Evolutionary conservation across 2,888 invertebrate genomes (phyloP).

Genomic region (Drosophila mimica): DNA sequence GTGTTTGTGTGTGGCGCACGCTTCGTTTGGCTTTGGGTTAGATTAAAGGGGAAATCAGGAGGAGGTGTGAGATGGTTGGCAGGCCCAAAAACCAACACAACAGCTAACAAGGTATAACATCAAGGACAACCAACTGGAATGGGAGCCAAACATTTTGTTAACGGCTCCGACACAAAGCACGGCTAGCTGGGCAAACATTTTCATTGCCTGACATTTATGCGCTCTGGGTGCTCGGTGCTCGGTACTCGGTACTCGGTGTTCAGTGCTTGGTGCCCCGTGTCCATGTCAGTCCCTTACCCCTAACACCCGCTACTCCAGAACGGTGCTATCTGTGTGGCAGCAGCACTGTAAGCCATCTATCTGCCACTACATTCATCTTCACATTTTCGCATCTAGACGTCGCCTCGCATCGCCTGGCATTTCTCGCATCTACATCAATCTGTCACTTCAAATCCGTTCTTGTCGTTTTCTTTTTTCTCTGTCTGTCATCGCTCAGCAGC

Average conservation of each 20-base stretch:
- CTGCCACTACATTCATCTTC: slow-evolving; percentile 55
- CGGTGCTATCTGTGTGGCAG: background rate
- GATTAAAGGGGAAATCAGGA: background rate
- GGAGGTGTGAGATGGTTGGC: background rate
- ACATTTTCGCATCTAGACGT: slow-evolving; percentile 21
- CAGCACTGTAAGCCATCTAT: slow-evolving; percentile 51
- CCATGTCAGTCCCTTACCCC: background rate
- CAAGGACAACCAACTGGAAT: slow-evolving; percentile 38
- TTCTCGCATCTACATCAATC: slow-evolving; percentile 65
- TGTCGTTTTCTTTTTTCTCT: slow-evolving; percentile 14
- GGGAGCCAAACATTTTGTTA: slow-evolving; percentile 66
- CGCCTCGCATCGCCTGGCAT: slow-evolving; percentile 14
- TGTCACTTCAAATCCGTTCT: slow-evolving; percentile 67
- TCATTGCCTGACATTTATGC: slow-evolving; percentile 74
- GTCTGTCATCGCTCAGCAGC: slow-evolving; percentile 23
- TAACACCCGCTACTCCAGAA: background rate
- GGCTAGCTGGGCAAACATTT: slow-evolving; percentile 74
- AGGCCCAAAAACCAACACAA: slow-evolving; percentile 58
- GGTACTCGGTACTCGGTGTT: background rate
- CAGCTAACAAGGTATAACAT: slow-evolving; percentile 73
- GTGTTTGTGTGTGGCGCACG: slow-evolving; percentile 55
- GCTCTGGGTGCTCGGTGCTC: slow-evolving; percentile 6
- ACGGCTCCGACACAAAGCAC: slow-evolving; percentile 63
- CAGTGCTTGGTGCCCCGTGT: slow-evolving; percentile 4
- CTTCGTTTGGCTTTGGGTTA: slow-evolving; percentile 69